Evolutionary conservation across 2,797 vertebrate species (phyloP), one percentile per base, ranked within the genome.

Genomic region (Glossophaga mutica): DNA sequence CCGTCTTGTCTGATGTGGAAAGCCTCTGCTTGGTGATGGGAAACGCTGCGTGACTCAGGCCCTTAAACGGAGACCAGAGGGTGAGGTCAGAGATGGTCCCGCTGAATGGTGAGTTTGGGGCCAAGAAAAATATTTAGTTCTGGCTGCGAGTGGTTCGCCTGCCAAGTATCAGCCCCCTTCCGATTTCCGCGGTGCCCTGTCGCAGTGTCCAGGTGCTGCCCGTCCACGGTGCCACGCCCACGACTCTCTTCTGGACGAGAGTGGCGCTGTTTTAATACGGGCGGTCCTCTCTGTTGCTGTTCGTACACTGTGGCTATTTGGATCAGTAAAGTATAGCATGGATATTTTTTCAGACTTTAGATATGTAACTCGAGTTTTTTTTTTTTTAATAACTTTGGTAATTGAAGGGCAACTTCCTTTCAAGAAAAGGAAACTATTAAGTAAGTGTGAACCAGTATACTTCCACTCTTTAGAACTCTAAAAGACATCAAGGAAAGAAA

Each of bases 121-220:
- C 93, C 83, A 94, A 95, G 65, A 50, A 96, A 91, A 97, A 93
- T 46, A 71, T 37, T 94, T 79, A 59, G 37, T 46, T 85, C 16
- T 86, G 65, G 26, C 79, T 78, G 59, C 86, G 71, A 78, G 55
- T 48, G 9, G 39, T 86, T 42, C 87, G n/a, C 46, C 34, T 78
- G 90, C 84, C 90, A 82, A 59, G 77, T 95, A 78, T 57, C 73
- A 82, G 76, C 57, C 68, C 71, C 68, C 26, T 26, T 83, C 62
- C 87, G 79, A 2, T 90, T 87, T 92, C 90, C 59, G 67, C 68
- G 89, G 46, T 67, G 7, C 48, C 22, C 24, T 59, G 16, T 55
- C 90, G 96, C 70, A 46, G 62, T 57, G 83, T 85, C 52, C 19
- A 68, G 21, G 44, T 70, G n/a, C 67, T 73, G 39, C 18, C 1